A percentile compares a stretch with the other conserved stretches of the same genome.
Conservation (phyloP, 2,888 invertebrate genomes). For the Yponomeuta malinellus region DNA sequence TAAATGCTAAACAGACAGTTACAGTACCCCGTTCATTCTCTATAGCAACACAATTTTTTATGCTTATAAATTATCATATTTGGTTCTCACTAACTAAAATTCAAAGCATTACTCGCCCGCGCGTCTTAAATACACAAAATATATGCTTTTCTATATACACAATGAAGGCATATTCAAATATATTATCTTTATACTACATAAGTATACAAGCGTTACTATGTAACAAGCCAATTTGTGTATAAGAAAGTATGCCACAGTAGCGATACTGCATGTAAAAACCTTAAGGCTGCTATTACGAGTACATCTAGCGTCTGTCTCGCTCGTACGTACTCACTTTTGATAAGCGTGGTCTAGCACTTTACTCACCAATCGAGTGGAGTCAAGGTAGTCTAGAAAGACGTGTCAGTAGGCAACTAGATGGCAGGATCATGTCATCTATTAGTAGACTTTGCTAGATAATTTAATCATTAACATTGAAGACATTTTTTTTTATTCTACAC, state of each 20-base stretch:
- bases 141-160: not conserved
- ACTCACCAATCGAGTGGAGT: no score
- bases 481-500: no score
- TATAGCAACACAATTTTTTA: conserved; percentile 27
- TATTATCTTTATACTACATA: not conserved
- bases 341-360: no score
- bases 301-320: no score
- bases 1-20: not conserved
- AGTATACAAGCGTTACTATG: not conserved
- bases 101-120: not conserved
- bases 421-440: no score
- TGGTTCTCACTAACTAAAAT: conserved; percentile 58
- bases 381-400: no score
- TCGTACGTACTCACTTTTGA: no score
- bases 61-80: conserved; percentile 49
- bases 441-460: no score
- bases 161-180: conserved; percentile 2
- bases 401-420: no score
- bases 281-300: no score
- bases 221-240: not conserved
- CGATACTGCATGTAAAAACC: not conserved
- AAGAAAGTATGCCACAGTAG: not conserved
- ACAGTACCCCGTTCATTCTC: conserved; percentile 2
- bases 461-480: no score
- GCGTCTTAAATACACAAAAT: not conserved